A percentile compares a stretch with the other conserved stretches of the same genome.
Conservation (phyloP, 2,888 invertebrate species). For the Tipula confusa region DNA sequence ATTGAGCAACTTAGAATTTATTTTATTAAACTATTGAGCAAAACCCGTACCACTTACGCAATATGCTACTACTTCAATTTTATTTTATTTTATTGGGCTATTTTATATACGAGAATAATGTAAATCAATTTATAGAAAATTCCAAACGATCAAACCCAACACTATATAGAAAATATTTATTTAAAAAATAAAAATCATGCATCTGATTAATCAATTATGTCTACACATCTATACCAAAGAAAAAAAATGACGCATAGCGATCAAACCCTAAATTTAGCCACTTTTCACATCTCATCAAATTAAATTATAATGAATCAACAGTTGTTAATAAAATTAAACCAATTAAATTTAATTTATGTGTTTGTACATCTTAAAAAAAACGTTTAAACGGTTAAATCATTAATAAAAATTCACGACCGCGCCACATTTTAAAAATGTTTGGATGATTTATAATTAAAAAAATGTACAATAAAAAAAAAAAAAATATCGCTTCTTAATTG, state of each 20-base stretch:
- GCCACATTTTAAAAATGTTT: neutral
- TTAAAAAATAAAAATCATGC: neutral
- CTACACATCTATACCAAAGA: neutral
- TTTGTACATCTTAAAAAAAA: neutral
- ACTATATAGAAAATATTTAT: too few relatives aligned
- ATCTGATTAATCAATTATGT: constrained; percentile 1
- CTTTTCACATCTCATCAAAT: constrained; percentile 9
- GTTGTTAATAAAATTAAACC: constrained; percentile 7
- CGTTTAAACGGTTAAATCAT: neutral
- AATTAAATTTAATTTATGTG: constrained; percentile 20
- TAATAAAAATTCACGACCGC: neutral
- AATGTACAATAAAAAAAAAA: too few relatives aligned
- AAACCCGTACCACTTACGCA: too few relatives aligned
- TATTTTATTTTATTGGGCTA: too few relatives aligned
- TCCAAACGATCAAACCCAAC: too few relatives aligned
- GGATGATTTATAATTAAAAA: neutral
- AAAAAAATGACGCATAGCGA: neutral
- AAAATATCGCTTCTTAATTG: neutral
- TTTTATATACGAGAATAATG: too few relatives aligned
- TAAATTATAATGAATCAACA: neutral
- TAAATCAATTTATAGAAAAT: too few relatives aligned
- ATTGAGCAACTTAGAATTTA: too few relatives aligned
- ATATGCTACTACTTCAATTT: too few relatives aligned
- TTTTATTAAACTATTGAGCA: too few relatives aligned
- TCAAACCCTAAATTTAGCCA: constrained; percentile 9